Conservation (phyloP, 2,888 invertebrate species). For the Chrysopilus asiliformis region DNA sequence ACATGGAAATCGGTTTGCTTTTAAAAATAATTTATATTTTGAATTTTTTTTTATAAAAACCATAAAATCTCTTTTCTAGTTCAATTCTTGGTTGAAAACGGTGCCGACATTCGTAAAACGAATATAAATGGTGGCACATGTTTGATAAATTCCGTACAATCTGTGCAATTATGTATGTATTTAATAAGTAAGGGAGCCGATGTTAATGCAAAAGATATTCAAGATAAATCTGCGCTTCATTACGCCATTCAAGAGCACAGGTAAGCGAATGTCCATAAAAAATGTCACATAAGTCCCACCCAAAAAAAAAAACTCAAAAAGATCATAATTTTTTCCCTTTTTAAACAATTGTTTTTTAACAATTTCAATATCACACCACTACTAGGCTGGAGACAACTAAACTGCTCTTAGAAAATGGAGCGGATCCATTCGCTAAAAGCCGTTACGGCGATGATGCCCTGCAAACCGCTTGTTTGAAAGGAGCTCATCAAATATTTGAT, state of each 20-base stretch:
- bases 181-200: slow-evolving; percentile 66
- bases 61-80: slow-evolving; percentile 37
- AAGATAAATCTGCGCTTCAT: slow-evolving; percentile 82
- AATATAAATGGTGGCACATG: slow-evolving; percentile 90
- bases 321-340: not conserved
- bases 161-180: slow-evolving; percentile 63
- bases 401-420: slow-evolving; percentile 63
- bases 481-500: slow-evolving; percentile 56
- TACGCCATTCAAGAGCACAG: slow-evolving; percentile 81
- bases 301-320: not conserved
- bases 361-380: too few relatives aligned
- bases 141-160: slow-evolving; percentile 85
- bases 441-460: slow-evolving; percentile 80
- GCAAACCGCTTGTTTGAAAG: slow-evolving; percentile 73
- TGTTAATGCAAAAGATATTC: slow-evolving; percentile 78
- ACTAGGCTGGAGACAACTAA: slow-evolving; percentile 64
- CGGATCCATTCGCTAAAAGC: slow-evolving; percentile 61
- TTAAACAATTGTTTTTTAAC: slow-evolving; percentile 10
- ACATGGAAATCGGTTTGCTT: slow-evolving; percentile 48
- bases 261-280: slow-evolving; percentile 19
- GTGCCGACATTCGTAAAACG: slow-evolving; percentile 69
- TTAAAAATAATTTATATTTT: not conserved
- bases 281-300: too few relatives aligned
- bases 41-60: not conserved
- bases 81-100: slow-evolving; percentile 57